These are phyloP conservation scores for Micropoecilia bifurca DNA, from an alignment of 2,797 vertebrate genomes.

Conservation along the genomic window DNA sequence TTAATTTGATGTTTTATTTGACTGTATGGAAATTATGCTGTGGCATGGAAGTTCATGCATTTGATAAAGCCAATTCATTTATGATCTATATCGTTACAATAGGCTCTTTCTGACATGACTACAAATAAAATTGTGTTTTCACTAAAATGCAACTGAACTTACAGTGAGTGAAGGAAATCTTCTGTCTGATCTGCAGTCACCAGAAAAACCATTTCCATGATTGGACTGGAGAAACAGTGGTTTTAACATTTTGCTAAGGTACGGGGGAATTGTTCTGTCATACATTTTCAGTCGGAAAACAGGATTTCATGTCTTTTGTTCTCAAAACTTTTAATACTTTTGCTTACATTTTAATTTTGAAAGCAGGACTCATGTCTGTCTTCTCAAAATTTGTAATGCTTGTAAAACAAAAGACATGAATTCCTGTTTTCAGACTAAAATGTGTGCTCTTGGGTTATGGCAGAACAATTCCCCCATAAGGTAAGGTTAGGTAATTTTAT, in stretches of 20 bases:
- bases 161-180: neutral
- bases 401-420: too few species aligned
- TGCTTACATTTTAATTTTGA: too few species aligned
- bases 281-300: too few species aligned
- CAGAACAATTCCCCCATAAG: too few species aligned
- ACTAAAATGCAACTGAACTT: constrained; percentile 6
- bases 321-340: too few species aligned
- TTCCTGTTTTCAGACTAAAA: too few species aligned
- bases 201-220: neutral
- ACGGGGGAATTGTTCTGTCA: too few species aligned
- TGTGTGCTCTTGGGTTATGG: too few species aligned
- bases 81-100: neutral
- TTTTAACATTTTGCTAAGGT: neutral
- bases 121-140: constrained; percentile 7
- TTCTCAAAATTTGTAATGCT: too few species aligned
- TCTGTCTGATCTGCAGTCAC: neutral
- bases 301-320: too few species aligned
- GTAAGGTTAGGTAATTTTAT: too few species aligned
- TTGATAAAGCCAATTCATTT: constrained; percentile 9
- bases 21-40: constrained; percentile 23
- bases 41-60: constrained; percentile 1
- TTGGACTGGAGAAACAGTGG: neutral
- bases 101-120: constrained; percentile 2
- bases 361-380: too few species aligned
- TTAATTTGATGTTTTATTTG: constrained; percentile 16